These are phyloP conservation scores for Calameuta pallipes DNA, from an alignment of 2,888 invertebrate species.

Conservation along the genomic window DNA sequence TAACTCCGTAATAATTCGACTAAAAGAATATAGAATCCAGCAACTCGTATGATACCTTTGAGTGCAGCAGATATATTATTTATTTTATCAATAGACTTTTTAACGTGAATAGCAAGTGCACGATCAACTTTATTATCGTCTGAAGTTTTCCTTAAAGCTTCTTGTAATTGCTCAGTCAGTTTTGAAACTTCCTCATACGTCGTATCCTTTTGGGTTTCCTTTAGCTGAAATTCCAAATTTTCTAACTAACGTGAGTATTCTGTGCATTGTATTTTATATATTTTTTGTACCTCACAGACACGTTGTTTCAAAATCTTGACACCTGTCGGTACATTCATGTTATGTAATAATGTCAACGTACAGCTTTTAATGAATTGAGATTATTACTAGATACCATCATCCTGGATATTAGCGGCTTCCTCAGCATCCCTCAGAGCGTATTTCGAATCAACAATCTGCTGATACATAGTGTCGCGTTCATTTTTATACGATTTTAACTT, in stretches of 20 bases:
- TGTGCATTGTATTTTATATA: constrained; percentile 22
- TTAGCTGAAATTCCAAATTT: constrained; percentile 23
- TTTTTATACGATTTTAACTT: constrained; percentile 37
- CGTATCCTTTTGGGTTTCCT: constrained; percentile 23
- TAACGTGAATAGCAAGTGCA: constrained; percentile 33
- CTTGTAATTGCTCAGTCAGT: constrained; percentile 23
- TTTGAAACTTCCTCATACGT: constrained; percentile 8
- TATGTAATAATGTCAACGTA: neutral
- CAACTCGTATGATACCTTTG: constrained; percentile 32
- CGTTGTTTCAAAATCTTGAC: neutral
- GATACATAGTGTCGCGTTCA: constrained; percentile 34
- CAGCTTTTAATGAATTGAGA: neutral
- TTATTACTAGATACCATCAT: constrained; percentile 18
- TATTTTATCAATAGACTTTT: constrained; percentile 37
- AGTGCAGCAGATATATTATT: constrained; percentile 36
- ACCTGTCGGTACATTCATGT: neutral
- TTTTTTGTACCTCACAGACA: neutral
- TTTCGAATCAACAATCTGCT: constrained; percentile 27
- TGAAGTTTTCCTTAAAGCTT: constrained; percentile 14
- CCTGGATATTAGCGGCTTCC: constrained; percentile 30
- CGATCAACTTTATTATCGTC: constrained; percentile 37
- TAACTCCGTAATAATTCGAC: neutral
- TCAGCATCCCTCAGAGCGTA: constrained; percentile 28
- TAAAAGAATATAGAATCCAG: neutral
- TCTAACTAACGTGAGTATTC: constrained; percentile 20